Evolutionary conservation across 23 tunicate species (phyloP), one percentile per base, ranked within the genome.

Genomic region (Ascidia mentula): DNA sequence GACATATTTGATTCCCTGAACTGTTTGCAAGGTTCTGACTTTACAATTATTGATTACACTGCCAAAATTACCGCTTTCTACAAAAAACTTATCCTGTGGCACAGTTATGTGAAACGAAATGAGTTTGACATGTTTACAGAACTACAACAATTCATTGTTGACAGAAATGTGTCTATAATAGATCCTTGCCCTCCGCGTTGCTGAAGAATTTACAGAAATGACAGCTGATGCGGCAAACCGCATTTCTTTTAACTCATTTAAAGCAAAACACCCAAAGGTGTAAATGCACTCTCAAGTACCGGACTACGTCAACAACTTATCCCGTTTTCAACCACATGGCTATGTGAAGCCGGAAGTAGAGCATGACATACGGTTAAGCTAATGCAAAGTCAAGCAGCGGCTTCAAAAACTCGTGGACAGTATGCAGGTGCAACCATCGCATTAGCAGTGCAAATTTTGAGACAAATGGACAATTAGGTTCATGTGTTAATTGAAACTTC

Each of bases 321-420:
- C 76, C 88, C 75, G 61, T 84, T 84, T 75, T 81, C 81, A 36
- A 84, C 86, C 73, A 82, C 86, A 38, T 71, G 86, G 46, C 86
- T 82, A 20, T 53, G 65, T 83, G 81, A 83, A 37, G 37, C 61
- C 61, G 87, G 87, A 65, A 60, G 75, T 83, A 83, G 87, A 37
- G 87, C 87, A 6, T n/a, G n/a, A n/a, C n/a, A n/a, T n/a, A n/a
- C n/a, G n/a, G n/a, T n/a, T n/a, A n/a, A n/a, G n/a, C n/a, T n/a
- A n/a, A n/a, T n/a, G n/a, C n/a, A n/a, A n/a, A n/a, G n/a, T n/a
- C n/a, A n/a, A n/a, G n/a, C n/a, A n/a, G n/a, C n/a, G n/a, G n/a
- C n/a, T n/a, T n/a, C n/a, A n/a, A n/a, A n/a, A n/a, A n/a, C n/a
- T n/a, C n/a, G n/a, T n/a, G n/a, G n/a, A n/a, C n/a, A n/a, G n/a